A percentile compares a stretch with the other conserved stretches of the same genome.
Evolutionary conservation across 2,888 invertebrate genomes (phyloP).

Genomic region (Apodemia zela): DNA sequence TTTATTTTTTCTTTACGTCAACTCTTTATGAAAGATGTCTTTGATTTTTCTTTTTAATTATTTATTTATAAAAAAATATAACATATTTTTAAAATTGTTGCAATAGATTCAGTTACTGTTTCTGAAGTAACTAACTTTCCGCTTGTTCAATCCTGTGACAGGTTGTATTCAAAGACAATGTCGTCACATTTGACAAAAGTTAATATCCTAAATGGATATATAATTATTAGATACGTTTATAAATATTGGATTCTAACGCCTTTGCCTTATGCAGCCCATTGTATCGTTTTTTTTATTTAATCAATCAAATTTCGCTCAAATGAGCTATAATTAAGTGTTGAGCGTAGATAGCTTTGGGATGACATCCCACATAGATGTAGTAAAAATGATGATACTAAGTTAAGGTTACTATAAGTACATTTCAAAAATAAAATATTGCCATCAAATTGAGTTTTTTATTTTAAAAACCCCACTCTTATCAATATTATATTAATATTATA

Average conservation of each 20-base stretch:
- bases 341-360: conserved; percentile 54
- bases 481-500: too few relatives aligned
- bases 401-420: conserved; percentile 58
- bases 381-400: conserved; percentile 49
- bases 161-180: neutral
- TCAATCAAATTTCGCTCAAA: conserved; percentile 33
- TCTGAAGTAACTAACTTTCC: too few relatives aligned
- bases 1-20: too few relatives aligned
- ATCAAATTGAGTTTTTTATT: conserved; percentile 38
- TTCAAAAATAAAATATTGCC: conserved; percentile 64
- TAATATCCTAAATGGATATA: conserved; percentile 1
- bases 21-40: too few relatives aligned
- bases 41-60: too few relatives aligned
- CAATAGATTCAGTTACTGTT: too few relatives aligned
- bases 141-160: too few relatives aligned
- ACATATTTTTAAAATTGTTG: too few relatives aligned
- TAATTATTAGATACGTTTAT: neutral
- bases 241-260: neutral
- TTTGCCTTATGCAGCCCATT: neutral
- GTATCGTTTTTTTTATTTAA: neutral
- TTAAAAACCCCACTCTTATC: neutral
- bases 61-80: too few relatives aligned
- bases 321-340: conserved; percentile 36
- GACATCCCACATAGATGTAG: conserved; percentile 56
- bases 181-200: neutral